Evolutionary conservation across 2,113 vertebrate species (phyloP), one percentile per base, ranked within the genome.

Genomic region (Chaetops frenatus): DNA sequence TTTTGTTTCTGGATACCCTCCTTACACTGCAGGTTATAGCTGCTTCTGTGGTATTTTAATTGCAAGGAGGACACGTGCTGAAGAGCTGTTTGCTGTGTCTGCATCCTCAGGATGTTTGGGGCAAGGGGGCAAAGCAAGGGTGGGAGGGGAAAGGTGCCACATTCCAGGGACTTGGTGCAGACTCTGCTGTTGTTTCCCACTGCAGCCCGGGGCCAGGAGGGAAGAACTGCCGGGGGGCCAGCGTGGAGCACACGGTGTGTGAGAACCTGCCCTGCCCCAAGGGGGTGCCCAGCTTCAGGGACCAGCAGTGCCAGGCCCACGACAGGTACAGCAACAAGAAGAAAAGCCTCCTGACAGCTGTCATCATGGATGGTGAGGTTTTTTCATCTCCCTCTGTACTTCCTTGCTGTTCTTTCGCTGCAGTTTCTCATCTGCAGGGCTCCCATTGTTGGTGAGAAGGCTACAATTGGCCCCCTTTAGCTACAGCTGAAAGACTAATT

Each of bases 241-340:
- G 97, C 1, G 99, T 99, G 94, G 99, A 99, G 86, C 99, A 99
- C 90, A 98, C 98, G 1, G 99, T 98, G 42, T 99, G 99, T 38
- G 99, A 99, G 93, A 98, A 98, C 60, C 92, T 96, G 36, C 99
- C 98, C 19, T 99, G 99, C 96, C 98, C 98, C 45, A 99, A 99
- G 81, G 99, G 99, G 7, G 78, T 97, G 27, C 98, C 99, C 42
- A 98, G 98, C 94, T 99, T 99, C 97, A 98, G 99, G 71, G 99
- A 99, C 96, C 98, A 99, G 76, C 99, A 99, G 96, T 99, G 99
- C 97, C 98, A 99, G 94, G 98, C 98, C n/a, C 98, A 99, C 0
- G 98, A 99, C 83, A 98, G 98, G 38, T 98, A 98, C 31, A 94
- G 66, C 90, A 98, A 89, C 96, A 99, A 98, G 97, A 99, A 98